These are phyloP conservation scores for Arctia plantaginis DNA, from an alignment of 2,888 invertebrate species.

Conservation along the genomic window DNA sequence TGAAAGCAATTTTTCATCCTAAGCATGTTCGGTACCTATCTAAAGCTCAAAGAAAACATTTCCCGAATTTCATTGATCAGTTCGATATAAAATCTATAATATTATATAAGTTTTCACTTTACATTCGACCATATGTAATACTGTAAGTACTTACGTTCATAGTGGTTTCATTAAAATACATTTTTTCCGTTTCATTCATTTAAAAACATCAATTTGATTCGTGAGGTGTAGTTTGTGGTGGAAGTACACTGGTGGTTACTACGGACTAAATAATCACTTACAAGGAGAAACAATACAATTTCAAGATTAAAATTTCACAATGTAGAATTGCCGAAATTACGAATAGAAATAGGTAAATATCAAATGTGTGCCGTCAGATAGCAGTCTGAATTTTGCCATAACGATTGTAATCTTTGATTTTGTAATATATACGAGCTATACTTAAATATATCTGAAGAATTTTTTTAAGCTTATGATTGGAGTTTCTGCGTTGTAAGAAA, in stretches of 20 bases:
- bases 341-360: constrained; percentile 6
- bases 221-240: too few relatives aligned
- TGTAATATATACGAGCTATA: background rate
- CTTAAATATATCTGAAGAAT: constrained; percentile 22
- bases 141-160: background rate
- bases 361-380: constrained; percentile 1
- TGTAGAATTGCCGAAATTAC: too few relatives aligned
- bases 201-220: too few relatives aligned
- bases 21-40: background rate
- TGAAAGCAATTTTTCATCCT: background rate
- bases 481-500: constrained; percentile 28
- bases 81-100: background rate
- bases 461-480: constrained; percentile 38
- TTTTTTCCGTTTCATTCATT: background rate
- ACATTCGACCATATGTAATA: too few relatives aligned
- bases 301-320: too few relatives aligned
- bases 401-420: constrained; percentile 16
- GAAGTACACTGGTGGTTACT: too few relatives aligned
- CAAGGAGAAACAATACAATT: too few relatives aligned
- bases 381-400: constrained; percentile 9
- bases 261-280: too few relatives aligned
- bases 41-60: background rate
- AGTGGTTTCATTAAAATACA: background rate
- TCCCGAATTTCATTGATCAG: background rate
- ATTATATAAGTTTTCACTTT: too few relatives aligned